Conservation (phyloP, 2,888 invertebrate genomes). For the Sepiola atlantica region DNA sequence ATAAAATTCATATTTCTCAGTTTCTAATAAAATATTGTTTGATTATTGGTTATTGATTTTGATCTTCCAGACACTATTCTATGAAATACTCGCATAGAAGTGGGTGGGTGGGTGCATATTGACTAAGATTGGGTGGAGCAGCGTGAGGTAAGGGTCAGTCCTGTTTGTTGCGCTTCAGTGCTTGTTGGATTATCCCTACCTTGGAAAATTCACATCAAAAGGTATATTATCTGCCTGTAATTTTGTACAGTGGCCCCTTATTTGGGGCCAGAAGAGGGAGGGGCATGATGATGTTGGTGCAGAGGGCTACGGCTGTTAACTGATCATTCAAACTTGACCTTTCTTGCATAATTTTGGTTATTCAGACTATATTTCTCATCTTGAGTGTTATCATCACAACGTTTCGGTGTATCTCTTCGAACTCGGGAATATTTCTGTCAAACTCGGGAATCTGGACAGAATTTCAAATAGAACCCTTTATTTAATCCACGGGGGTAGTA, state of each 20-base stretch:
- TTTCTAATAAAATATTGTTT: not conserved
- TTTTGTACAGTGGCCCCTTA: not conserved
- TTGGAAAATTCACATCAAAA: constrained; percentile 9
- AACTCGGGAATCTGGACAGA: no score
- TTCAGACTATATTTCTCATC: no score
- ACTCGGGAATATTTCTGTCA: no score
- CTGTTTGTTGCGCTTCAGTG: not conserved
- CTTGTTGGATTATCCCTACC: not conserved
- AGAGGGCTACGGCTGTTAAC: no score
- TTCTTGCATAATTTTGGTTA: no score
- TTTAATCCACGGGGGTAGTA: no score
- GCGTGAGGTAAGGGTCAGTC: not conserved
- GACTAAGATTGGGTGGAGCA: no score
- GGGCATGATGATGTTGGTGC: no score
- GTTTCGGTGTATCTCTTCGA: no score
- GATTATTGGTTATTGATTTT: not conserved
- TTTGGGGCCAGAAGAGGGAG: not conserved
- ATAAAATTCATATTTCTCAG: not conserved
- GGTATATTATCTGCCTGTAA: not conserved
- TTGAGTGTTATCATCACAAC: no score
- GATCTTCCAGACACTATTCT: not conserved
- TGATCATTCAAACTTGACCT: not conserved
- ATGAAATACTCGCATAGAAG: not conserved
- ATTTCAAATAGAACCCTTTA: no score
- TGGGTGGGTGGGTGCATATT: no score